These are phyloP conservation scores for Phrixothrix hirtus DNA, from an alignment of 2,888 invertebrate genomes.

Conservation along the genomic window DNA sequence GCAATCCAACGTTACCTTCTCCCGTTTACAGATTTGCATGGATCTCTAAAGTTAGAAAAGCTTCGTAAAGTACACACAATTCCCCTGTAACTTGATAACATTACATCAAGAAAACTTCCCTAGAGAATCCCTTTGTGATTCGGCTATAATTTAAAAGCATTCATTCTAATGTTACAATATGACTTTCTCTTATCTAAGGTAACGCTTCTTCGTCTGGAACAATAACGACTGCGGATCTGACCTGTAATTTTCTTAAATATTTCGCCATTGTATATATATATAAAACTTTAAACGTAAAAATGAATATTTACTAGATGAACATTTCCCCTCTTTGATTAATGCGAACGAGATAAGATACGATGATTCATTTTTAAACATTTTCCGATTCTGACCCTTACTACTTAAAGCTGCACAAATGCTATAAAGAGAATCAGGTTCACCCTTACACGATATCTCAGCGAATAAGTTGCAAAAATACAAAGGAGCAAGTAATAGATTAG, in stretches of 20 bases:
- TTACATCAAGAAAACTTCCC: slow-evolving; percentile 31
- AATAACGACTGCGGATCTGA: not conserved
- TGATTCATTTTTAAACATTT: too few relatives aligned
- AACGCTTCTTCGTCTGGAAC: slow-evolving; percentile 29
- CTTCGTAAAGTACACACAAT: slow-evolving; percentile 24
- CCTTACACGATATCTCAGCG: too few relatives aligned
- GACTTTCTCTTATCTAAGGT: slow-evolving; percentile 36
- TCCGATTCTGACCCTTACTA: too few relatives aligned
- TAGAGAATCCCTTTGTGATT: slow-evolving; percentile 36
- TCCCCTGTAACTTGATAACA: slow-evolving; percentile 30
- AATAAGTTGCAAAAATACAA: too few relatives aligned
- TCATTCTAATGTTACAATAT: slow-evolving; percentile 36
- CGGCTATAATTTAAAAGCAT: slow-evolving; percentile 38
- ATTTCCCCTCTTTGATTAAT: too few relatives aligned
- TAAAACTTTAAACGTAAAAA: not conserved
- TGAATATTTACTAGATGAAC: not conserved
- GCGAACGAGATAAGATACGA: too few relatives aligned
- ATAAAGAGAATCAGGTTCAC: too few relatives aligned
- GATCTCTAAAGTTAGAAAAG: slow-evolving; percentile 13
- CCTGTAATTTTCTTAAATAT: not conserved
- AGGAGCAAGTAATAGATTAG: too few relatives aligned
- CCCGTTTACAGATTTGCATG: slow-evolving; percentile 16
- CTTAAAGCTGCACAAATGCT: too few relatives aligned
- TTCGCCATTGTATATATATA: not conserved
- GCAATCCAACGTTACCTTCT: slow-evolving; percentile 16